These are phyloP conservation scores for Eublepharis macularius DNA, from an alignment of 2,113 vertebrate genomes.

Conservation along the genomic window DNA sequence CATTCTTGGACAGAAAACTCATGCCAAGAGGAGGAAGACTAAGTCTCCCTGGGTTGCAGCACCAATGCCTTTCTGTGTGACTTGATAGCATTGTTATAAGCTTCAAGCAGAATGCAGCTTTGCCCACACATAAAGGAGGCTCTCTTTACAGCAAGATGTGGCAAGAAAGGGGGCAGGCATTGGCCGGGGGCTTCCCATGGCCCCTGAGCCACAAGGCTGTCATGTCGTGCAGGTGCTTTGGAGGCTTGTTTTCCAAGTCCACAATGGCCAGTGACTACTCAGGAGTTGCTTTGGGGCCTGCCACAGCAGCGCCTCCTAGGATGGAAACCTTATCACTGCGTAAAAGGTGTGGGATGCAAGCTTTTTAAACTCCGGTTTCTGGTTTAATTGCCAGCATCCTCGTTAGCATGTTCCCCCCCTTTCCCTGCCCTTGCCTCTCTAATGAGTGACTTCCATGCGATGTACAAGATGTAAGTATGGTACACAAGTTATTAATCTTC, in stretches of 20 bases:
- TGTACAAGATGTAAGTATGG: slow-evolving; percentile 44
- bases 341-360: background rate
- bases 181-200: background rate
- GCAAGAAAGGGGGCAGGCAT: background rate
- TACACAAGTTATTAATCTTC: slow-evolving; percentile 65
- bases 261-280: background rate
- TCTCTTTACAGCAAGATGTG: background rate
- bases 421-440: slow-evolving; percentile 18
- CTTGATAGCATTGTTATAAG: no score
- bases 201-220: background rate
- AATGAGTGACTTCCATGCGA: slow-evolving; percentile 47
- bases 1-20: no score
- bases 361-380: background rate
- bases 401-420: slow-evolving; percentile 37
- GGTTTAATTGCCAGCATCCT: slow-evolving; percentile 51
- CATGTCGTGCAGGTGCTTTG: background rate
- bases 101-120: no score
- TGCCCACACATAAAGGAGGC: background rate
- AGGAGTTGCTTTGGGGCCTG: background rate
- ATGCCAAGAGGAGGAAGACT: no score
- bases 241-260: background rate
- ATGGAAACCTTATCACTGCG: background rate
- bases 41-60: no score
- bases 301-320: background rate
- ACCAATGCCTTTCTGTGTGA: no score